phyloP scores from a whole-genome alignment of 2,888 invertebrate genomes.

The Ligdia adustata region DNA sequence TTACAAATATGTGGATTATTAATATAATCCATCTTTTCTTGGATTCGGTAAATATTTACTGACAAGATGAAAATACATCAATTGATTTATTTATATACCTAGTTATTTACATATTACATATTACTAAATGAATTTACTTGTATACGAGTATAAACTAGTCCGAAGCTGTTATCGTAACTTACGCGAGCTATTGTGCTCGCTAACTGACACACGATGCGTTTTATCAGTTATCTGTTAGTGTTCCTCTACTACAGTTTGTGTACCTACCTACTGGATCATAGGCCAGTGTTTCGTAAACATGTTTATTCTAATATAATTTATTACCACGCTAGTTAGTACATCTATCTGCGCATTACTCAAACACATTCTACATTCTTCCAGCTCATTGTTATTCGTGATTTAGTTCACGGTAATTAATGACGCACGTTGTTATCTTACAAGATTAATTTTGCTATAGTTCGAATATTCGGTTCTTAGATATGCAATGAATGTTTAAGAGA shows the following conservation, averaged over 20 bases:
- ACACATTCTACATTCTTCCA: too few species aligned
- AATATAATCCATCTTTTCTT: too few species aligned
- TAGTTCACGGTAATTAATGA: constrained; percentile 2
- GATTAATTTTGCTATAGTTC: not conserved
- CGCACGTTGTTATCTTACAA: constrained; percentile 1
- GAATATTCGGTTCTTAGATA: too few species aligned
- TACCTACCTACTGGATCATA: constrained; percentile 16
- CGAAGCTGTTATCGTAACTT: not conserved
- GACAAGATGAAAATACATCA: too few species aligned
- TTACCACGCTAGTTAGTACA: constrained; percentile 10
- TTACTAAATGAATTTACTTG: too few species aligned
- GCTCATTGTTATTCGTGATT: constrained; percentile 9
- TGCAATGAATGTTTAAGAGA: too few species aligned
- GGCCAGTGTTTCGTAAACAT: constrained; percentile 35
- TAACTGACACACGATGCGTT: constrained; percentile 17
- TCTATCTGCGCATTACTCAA: constrained; percentile 23
- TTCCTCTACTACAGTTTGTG: too few species aligned
- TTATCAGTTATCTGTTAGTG: constrained; percentile 14
- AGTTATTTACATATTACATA: too few species aligned
- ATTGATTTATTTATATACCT: too few species aligned
- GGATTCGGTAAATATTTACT: too few species aligned
- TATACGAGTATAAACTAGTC: too few species aligned
- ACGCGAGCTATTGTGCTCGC: not conserved
- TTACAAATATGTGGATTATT: too few species aligned
- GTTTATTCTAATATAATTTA: constrained; percentile 25